Evolutionary conservation across 2,113 vertebrate species (phyloP), one percentile per base, ranked within the genome.

Genomic region (Psilopsiagon aymara): DNA sequence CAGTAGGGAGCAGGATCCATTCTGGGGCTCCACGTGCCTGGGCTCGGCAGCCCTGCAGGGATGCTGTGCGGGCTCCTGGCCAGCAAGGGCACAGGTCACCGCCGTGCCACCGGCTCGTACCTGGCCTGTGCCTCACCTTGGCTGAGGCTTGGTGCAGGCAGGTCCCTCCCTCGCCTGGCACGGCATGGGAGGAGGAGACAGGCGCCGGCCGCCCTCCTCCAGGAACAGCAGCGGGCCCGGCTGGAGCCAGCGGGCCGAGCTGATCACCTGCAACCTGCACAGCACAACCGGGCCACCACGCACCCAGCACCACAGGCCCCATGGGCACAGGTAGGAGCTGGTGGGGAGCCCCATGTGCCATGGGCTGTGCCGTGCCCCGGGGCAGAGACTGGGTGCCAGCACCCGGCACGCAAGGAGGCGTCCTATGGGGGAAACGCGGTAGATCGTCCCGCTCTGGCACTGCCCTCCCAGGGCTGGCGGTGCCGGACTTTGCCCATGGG

Each of bases 101-200:
- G 3, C 49, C 0, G 10, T 73, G 80, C 79, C 47, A 28, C 82
- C 5, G 7, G 31, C 27, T 20, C n/a, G n/a, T 82, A 96, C 94
- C 94, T 96, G 75, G 93, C 85, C 52, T 82, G 62, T 79, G 85
- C 79, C 63, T 96, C 94, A 97, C 96, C 96, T 96, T 91, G 74
- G 93, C 63, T 68, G 41, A 51, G 59, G 53, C 90, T 71, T 7
- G 2, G 57, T 43, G 76, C 2, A 3, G 75, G 79, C 76, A 74
- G 95, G 92, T 95, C 95, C 95, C 96, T 95, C 94, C 96, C 87
- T 95, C 1, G 86, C 95, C 91, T 97, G 97, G 97, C 96, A 97
- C 94, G 4, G 87, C 84, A 73, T 39, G 3, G 94, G 96, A 97
- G 97, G 97, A 97, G 96, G 96, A 96, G 97, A 93, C 95, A 93